These are phyloP conservation scores for Hippopotamyrus pictus DNA, from an alignment of 2,797 vertebrate species.

Conservation along the genomic window DNA sequence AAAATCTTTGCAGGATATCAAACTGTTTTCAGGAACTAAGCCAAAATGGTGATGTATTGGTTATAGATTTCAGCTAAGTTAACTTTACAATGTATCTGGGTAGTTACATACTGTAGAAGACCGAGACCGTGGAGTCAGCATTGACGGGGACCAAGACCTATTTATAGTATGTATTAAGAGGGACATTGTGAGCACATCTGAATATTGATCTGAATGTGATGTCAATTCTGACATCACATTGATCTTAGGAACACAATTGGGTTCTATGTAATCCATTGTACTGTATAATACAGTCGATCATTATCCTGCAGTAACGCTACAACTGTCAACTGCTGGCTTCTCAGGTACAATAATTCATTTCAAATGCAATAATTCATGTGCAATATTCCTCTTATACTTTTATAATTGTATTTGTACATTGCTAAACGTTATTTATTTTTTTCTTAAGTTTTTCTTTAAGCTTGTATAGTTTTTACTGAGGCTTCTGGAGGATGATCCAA, in stretches of 20 bases:
- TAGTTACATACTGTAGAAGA: not conserved
- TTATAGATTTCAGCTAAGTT: not conserved
- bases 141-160: not conserved
- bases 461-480: not conserved
- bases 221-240: not conserved
- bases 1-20: not conserved
- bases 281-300: not conserved
- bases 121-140: not conserved
- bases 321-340: not conserved
- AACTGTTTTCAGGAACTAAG: not conserved
- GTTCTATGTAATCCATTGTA: not conserved
- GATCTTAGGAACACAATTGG: not conserved
- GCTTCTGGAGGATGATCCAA: not conserved
- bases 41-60: not conserved
- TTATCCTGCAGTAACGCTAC: not conserved
- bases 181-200: not conserved
- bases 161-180: not conserved
- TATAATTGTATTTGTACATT: not conserved
- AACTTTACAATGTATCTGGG: not conserved
- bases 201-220: not conserved
- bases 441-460: not conserved
- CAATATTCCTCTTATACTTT: not conserved
- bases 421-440: not conserved
- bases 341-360: not conserved
- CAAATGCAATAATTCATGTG: not conserved